Evolutionary conservation across 2,113 vertebrate species (phyloP).

Genomic region (Rhea americana): DNA sequence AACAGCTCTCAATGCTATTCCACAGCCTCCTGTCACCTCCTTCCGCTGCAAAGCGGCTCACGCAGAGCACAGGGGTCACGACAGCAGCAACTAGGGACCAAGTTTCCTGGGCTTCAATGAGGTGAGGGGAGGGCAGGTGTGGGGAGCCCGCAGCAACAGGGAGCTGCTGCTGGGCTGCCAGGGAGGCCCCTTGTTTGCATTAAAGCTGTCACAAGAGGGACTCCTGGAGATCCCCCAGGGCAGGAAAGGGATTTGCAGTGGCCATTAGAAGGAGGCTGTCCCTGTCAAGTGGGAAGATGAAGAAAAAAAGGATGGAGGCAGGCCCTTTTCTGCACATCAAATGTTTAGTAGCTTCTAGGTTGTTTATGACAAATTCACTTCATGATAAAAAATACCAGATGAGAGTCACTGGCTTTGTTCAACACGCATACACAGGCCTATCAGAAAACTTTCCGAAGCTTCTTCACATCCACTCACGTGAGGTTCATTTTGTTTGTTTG

Average conservation of each 20-base stretch:
- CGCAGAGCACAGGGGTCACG: background rate
- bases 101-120: background rate
- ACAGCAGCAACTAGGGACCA: background rate
- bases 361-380: conserved; percentile 3
- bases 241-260: background rate
- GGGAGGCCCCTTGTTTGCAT: background rate
- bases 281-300: background rate
- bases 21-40: fast-evolving
- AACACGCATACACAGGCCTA: background rate
- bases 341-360: background rate
- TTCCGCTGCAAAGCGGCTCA: background rate
- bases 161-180: background rate
- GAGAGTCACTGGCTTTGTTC: background rate
- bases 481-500: background rate
- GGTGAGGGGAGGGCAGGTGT: background rate
- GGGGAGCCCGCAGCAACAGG: background rate
- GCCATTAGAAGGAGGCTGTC: background rate
- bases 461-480: background rate
- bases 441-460: background rate
- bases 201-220: background rate
- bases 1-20: background rate
- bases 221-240: fast-evolving
- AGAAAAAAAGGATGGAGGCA: background rate
- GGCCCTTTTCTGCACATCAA: no score
- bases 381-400: background rate